These are phyloP conservation scores for Microtus montanus DNA, from an alignment of 2,113 vertebrate species.

Conservation along the genomic window DNA sequence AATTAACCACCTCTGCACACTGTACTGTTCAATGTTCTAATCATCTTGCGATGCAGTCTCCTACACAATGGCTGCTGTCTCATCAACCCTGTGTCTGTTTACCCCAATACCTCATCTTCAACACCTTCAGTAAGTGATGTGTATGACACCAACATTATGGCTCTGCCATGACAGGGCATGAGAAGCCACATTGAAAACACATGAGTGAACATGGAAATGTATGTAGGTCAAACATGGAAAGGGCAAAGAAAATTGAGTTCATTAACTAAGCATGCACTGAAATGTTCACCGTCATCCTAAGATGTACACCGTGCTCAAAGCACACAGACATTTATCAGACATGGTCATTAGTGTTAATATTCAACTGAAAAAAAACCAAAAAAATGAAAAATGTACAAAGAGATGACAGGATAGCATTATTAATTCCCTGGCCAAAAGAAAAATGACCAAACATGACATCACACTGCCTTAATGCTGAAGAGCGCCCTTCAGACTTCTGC, in stretches of 20 bases:
- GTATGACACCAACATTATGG: neutral
- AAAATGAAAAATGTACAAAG: conserved; percentile 72
- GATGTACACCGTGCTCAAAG: conserved; percentile 73
- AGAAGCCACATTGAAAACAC: neutral
- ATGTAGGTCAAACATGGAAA: conserved; percentile 20
- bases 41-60: conserved; percentile 35
- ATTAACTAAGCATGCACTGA: conserved; percentile 29
- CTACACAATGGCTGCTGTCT: neutral
- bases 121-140: conserved; percentile 36
- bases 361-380: conserved; percentile 62
- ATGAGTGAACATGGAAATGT: conserved; percentile 30
- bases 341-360: conserved; percentile 75
- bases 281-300: conserved; percentile 56
- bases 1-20: conserved; percentile 28
- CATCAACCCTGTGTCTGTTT: neutral
- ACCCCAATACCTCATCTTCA: neutral
- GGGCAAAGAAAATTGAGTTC: conserved; percentile 28
- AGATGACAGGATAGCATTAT: conserved; percentile 67
- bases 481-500: conserved; percentile 80
- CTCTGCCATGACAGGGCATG: neutral
- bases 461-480: conserved; percentile 83
- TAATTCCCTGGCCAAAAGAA: conserved; percentile 70
- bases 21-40: neutral
- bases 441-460: conserved; percentile 65
- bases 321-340: conserved; percentile 81